These are phyloP conservation scores for Platichthys flesus DNA, from an alignment of 2,113 vertebrate species.

Conservation along the genomic window DNA sequence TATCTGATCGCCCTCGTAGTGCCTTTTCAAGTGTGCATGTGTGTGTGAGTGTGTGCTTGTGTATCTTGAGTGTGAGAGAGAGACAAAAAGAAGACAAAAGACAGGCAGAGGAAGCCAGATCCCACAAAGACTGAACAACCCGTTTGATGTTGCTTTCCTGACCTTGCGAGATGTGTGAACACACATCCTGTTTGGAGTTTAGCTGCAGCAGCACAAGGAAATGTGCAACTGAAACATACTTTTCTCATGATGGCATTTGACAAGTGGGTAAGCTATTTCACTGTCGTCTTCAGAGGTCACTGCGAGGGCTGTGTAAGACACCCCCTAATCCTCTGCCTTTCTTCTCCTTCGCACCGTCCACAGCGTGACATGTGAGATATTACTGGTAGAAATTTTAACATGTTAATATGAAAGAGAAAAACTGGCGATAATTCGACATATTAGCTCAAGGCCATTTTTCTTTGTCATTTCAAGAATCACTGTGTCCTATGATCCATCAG, in stretches of 20 bases:
- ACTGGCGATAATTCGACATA: neutral
- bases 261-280: constrained; percentile 68
- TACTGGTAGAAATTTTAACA: constrained; percentile 6
- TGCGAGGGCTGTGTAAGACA: constrained; percentile 28
- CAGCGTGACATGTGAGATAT: constrained; percentile 13
- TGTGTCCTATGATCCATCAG: constrained; percentile 7
- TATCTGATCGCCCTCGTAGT: constrained; percentile 28
- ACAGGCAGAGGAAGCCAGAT: constrained; percentile 65
- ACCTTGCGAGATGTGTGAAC: constrained; percentile 76
- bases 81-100: constrained; percentile 54
- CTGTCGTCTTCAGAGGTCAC: constrained; percentile 66
- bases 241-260: constrained; percentile 72
- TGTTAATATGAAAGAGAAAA: constrained; percentile 2
- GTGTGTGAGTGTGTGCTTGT: constrained; percentile 27
- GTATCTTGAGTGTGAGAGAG: constrained; percentile 22
- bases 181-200: constrained; percentile 70
- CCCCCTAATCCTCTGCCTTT: constrained; percentile 8
- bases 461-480: constrained; percentile 7
- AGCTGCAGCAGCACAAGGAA: constrained; percentile 27
- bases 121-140: constrained; percentile 65
- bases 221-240: constrained; percentile 64
- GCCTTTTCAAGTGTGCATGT: constrained; percentile 36
- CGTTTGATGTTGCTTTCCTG: constrained; percentile 81
- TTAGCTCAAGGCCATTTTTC: constrained; percentile 7
- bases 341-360: constrained; percentile 3